Percentiles rank a stretch among this genome's conserved stretches.
Evolutionary conservation across 2,797 vertebrate genomes (phyloP).

Genomic region (Urophycis tenuis): DNA sequence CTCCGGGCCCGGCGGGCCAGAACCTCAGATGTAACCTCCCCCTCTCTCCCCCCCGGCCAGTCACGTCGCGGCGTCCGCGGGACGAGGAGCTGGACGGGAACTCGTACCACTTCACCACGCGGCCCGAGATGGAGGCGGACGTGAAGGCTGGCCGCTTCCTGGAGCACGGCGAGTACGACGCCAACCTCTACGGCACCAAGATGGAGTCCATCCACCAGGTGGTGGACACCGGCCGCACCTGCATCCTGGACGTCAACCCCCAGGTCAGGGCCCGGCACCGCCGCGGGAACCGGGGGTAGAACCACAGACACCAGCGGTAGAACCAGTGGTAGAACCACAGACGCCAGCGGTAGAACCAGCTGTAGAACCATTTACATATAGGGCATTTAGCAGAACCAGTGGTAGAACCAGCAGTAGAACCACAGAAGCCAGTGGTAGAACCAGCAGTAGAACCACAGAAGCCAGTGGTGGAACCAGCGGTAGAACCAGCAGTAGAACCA

Average conservation of each 20-base stretch:
- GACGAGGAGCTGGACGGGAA: conserved; percentile 91
- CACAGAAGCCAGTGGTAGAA: neutral
- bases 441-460: neutral
- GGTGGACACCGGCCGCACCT: conserved; percentile 83
- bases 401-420: neutral
- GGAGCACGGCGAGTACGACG: conserved; percentile 97
- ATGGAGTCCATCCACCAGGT: conserved; percentile 96
- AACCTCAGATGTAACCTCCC: neutral
- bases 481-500: neutral
- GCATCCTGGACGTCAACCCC: conserved; percentile 96
- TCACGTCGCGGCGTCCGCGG: conserved; percentile 90
- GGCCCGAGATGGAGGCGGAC: conserved; percentile 90
- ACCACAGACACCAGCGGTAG: neutral
- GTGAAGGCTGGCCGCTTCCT: conserved; percentile 91
- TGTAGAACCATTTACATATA: too few species aligned
- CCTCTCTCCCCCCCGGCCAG: conserved; percentile 50
- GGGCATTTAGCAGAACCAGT: neutral
- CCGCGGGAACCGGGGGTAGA: neutral
- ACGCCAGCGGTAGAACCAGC: conserved; percentile 13
- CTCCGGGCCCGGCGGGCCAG: too few species aligned
- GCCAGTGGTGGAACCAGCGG: too few species aligned
- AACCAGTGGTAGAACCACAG: conserved; percentile 9
- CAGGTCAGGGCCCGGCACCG: conserved; percentile 68
- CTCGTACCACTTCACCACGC: conserved; percentile 87
- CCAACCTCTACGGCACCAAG: conserved; percentile 97